Conservation (phyloP, 2,888 invertebrate genomes). For the Sarcophaga rosellei region DNA sequence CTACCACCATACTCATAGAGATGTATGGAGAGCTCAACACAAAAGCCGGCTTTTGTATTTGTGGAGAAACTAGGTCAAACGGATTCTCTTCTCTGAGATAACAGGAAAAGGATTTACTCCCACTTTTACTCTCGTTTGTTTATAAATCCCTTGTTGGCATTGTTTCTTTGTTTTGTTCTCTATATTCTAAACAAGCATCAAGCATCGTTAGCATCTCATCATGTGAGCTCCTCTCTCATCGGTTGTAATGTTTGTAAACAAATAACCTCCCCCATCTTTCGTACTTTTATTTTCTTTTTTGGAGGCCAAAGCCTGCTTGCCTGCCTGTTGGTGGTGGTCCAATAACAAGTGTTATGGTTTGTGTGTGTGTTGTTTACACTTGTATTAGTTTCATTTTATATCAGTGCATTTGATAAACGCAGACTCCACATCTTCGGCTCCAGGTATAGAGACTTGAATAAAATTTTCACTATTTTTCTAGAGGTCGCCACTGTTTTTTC, state of each 20-base stretch:
- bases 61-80: slow-evolving; percentile 34
- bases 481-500: slow-evolving; percentile 74
- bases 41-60: slow-evolving; percentile 21
- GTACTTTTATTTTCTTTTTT: background rate
- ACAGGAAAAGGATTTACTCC: background rate
- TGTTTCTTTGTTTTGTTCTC: slow-evolving; percentile 37
- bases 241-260: slow-evolving; percentile 64
- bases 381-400: slow-evolving; percentile 50
- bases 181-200: slow-evolving; percentile 40
- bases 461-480: slow-evolving; percentile 73
- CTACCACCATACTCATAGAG: background rate
- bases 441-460: slow-evolving; percentile 77
- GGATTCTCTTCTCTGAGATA: slow-evolving; percentile 1
- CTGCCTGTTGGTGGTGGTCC: background rate
- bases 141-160: slow-evolving; percentile 1
- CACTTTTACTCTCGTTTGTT: background rate
- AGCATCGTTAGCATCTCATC: slow-evolving; percentile 25
- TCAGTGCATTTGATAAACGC: slow-evolving; percentile 74
- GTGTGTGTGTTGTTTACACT: background rate
- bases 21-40: background rate
- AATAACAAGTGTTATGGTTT: slow-evolving; percentile 55
- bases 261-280: background rate
- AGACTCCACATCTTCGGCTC: slow-evolving; percentile 77
- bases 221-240: slow-evolving; percentile 47
- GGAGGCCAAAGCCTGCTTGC: background rate